Percentiles rank a stretch among this genome's conserved stretches.
These are phyloP conservation scores for Scrobipalpa atriplicella DNA, from an alignment of 2,888 invertebrate species.

Conservation along the genomic window DNA sequence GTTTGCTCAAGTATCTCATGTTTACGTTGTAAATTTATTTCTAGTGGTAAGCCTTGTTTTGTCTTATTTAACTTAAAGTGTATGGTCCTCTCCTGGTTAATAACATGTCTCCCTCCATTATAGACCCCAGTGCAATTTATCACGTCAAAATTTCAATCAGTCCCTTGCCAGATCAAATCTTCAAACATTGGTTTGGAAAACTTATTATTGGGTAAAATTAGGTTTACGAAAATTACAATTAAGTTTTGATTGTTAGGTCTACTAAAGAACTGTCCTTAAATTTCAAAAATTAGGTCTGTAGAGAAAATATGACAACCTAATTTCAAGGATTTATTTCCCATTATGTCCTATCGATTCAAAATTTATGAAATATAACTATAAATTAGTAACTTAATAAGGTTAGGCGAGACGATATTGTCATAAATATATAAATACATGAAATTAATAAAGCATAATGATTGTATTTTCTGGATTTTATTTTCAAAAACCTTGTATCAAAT, in stretches of 20 bases:
- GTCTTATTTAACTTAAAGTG: conserved; percentile 46
- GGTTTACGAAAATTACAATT: conserved; percentile 62
- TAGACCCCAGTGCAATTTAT: conserved; percentile 35
- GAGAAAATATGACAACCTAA: conserved; percentile 63
- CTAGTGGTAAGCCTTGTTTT: conserved; percentile 61
- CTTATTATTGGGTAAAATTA: conserved; percentile 56
- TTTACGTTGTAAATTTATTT: conserved; percentile 70
- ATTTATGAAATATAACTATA: conserved; percentile 81
- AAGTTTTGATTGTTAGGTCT: conserved; percentile 70
- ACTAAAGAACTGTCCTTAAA: conserved; percentile 62
- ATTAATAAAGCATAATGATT: conserved; percentile 84
- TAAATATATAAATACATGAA: conserved; percentile 84
- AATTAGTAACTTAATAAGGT: conserved; percentile 81
- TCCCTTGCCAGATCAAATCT: conserved; percentile 74
- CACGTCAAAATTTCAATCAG: conserved; percentile 32
- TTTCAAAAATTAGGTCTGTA: conserved; percentile 65
- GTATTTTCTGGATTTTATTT: conserved; percentile 74
- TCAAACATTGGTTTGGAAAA: conserved; percentile 63
- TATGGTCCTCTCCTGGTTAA: background rate
- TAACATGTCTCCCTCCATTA: background rate
- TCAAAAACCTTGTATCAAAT: background rate
- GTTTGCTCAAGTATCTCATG: conserved; percentile 73
- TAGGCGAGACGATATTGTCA: conserved; percentile 84
- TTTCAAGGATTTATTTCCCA: conserved; percentile 76
- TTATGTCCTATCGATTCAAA: conserved; percentile 82